Evolutionary conservation across 2,797 vertebrate genomes (phyloP), one percentile per base, ranked within the genome.

Genomic region (Mus minutoides): DNA sequence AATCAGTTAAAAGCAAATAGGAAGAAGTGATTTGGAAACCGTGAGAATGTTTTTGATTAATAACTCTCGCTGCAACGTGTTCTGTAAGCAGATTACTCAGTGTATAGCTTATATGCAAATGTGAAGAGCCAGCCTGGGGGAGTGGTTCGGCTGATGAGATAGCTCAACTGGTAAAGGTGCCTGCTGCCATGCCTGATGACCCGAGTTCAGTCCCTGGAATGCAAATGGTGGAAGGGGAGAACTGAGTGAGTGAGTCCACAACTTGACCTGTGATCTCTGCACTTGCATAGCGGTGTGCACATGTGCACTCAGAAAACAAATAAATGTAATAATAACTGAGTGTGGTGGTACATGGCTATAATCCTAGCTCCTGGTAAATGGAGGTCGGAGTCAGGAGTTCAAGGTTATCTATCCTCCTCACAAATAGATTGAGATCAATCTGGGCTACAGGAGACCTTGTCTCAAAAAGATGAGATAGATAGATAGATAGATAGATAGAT

Each of bases 1-100:
- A 76, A 93, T 96, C 75, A 94, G 60, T 96, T 89, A 77, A 80
- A 88, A 95, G 76, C 76, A 93, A 64, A 87, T 77, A 14, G 49
- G 52, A 24, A 31, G 31, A 40, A 40, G 24, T 67, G 71, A 73
- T 58, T 91, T 89, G 14, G 71, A 88, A 96, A 91, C 77, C 76
- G 52, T 29, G 80, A n/a, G 11, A 69, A 54, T 69, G 49, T 49
- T 69, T 67, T 83, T 67, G 29, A 69, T 76, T 26, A 79, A 91
- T 11, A 86, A 19, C n/a, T 80, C 64, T 77, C 21, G 24, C 43
- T 69, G 8, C 62, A 67, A 75, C 19, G n/a, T 78, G 46, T 34
- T 87, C 40, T 75, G n/a, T 69, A 73, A 75, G n/a, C n/a, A 94
- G 13, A 84, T 94, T 49, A 60, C 40, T 94, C 73, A 64, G 64